These are phyloP conservation scores for Meiosimyza decipiens DNA, from an alignment of 2,888 invertebrate species.

Conservation along the genomic window DNA sequence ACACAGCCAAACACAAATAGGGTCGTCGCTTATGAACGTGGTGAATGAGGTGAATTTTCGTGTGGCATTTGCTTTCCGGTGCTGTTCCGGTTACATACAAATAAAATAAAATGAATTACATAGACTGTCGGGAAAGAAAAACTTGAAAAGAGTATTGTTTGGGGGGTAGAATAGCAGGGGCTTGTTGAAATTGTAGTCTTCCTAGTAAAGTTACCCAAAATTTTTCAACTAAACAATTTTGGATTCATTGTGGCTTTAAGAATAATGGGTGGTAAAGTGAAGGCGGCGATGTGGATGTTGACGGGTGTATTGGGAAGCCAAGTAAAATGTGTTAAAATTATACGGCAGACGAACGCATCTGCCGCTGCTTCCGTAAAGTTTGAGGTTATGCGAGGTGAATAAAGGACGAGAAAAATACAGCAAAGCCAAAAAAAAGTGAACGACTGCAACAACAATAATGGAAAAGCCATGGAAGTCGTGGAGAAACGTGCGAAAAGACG, in stretches of 20 bases:
- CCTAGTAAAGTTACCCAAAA: conserved; percentile 2
- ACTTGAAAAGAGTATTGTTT: neutral
- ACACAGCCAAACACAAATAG: conserved; percentile 6
- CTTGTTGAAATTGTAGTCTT: neutral
- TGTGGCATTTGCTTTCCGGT: conserved; percentile 45
- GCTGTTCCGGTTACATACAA: conserved; percentile 43
- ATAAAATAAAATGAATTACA: conserved; percentile 16
- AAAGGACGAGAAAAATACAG: neutral
- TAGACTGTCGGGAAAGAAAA: neutral
- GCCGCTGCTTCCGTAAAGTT: neutral
- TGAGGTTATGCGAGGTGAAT: conserved; percentile 25
- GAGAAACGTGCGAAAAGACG: neutral
- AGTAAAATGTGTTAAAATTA: conserved; percentile 21
- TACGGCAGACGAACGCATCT: conserved; percentile 2
- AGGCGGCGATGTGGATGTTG: neutral
- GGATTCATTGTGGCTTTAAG: conserved; percentile 21
- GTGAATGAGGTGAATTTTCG: conserved; percentile 42
- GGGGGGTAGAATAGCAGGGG: neutral
- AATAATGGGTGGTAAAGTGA: conserved; percentile 2
- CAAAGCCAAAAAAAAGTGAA: too few relatives aligned
- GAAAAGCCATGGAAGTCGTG: neutral
- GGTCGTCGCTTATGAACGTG: conserved; percentile 25
- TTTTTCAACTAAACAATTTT: conserved; percentile 18
- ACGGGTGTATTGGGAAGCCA: neutral
- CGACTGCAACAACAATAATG: neutral